Conservation (phyloP, 1,140 invertebrate genomes). For the Drosophila ohnishii region DNA sequence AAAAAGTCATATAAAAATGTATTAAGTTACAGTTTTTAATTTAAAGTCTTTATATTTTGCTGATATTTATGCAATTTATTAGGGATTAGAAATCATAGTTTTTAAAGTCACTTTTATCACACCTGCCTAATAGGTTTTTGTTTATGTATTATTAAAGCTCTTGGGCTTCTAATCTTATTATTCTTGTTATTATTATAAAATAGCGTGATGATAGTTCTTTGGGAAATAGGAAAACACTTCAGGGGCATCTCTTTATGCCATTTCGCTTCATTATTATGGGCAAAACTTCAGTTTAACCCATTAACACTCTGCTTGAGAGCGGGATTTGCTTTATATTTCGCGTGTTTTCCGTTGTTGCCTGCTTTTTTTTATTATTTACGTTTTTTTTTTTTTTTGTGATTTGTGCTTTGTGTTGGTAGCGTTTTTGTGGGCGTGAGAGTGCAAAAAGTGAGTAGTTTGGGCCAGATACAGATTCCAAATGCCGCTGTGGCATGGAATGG, state of each 20-base stretch:
- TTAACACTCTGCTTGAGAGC: constrained; percentile 45
- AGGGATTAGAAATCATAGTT: background rate
- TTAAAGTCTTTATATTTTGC: too few species aligned
- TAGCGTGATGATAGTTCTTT: background rate
- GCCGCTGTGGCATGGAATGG: constrained; percentile 19
- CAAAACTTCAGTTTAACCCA: constrained; percentile 50
- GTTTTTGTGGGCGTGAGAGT: constrained; percentile 56
- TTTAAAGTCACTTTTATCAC: background rate
- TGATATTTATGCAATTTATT: background rate
- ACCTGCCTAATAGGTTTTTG: background rate
- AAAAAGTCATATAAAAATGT: too few species aligned
- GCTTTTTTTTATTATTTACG: background rate
- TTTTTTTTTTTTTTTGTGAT: constrained; percentile 18
- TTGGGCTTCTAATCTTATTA: background rate
- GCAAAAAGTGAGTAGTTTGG: constrained; percentile 45
- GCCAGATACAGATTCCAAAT: constrained; percentile 29
- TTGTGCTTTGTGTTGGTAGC: constrained; percentile 12
- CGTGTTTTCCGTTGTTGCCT: background rate
- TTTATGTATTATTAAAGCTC: background rate
- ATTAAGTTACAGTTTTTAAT: too few species aligned
- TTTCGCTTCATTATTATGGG: constrained; percentile 32
- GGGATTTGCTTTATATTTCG: constrained; percentile 24
- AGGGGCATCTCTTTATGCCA: background rate
- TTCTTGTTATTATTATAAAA: background rate
- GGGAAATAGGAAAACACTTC: background rate